Base-by-base conservation (phyloP, 2,113 vertebrate species). In the Gracilinanus agilis region DNA sequence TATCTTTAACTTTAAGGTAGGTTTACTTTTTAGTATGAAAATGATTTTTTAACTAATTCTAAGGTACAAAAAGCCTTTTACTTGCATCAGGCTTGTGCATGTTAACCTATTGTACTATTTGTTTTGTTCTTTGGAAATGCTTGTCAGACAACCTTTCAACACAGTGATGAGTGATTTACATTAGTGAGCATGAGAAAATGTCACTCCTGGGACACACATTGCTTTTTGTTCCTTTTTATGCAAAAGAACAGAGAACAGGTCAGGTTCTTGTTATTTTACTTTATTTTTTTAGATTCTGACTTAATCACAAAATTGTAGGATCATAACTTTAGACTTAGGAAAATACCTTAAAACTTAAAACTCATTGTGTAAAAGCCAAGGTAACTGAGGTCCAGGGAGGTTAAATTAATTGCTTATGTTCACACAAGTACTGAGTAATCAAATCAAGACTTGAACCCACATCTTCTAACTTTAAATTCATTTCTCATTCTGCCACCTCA, bases 91-190 rank as follows among this genome's bases (percentile, higher is more conserved):
- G 61, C 93, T 49, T 29, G 23, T 94, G 10, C 92, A 44, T 92
- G 83, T 96, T 97, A 93, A 53, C 27, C 96, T 97, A 94, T 92
- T 40, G 19, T 13, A 67, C 97, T 97, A 94, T 98, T 95, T 98
- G 97, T 97, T 96, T 95, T 92, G 58, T 96, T 97, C 93, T 96
- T 97, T 95, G 54, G 93, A 95, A 94, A 93, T 2, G 9, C 90
- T 98, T 94, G 96, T 98, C 97, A 97, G 95, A 96, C 97, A 96
- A 95, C 61, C 54, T 94, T 96, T 98, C 91, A 94, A 54, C 44
- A 93, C 19, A 29, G 53, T 96, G 95, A 97, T 97, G 90, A 97
- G 97, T 97, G 11, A 89, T 96, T 98, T 97, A 95, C 56, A 94
- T 98, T 96, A 92, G 88, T 93, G 97, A 97, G 94, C 96, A 93